Conservation (phyloP, 2,113 vertebrate species). For the Sardina pilchardus region DNA sequence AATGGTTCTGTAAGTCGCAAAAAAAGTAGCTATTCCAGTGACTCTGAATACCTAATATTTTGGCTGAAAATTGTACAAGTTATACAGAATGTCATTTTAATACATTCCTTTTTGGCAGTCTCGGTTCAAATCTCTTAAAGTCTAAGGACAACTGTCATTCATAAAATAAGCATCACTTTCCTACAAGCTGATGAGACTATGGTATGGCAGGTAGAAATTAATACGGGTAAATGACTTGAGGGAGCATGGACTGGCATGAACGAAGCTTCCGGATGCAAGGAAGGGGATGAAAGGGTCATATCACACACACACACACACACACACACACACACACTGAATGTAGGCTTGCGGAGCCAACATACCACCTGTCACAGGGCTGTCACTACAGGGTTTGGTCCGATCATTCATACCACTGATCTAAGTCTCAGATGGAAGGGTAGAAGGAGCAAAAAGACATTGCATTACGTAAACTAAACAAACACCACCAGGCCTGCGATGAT, state of each 20-base stretch:
- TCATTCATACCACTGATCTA: not conserved
- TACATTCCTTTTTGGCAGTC: slow-evolving; percentile 79
- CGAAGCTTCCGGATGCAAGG: not conserved
- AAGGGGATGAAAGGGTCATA: not conserved
- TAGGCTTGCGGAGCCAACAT: not conserved
- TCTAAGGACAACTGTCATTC: slow-evolving; percentile 31
- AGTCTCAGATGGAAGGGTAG: not conserved
- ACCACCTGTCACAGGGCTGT: not conserved
- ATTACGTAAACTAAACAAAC: not conserved
- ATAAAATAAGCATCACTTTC: slow-evolving; percentile 49
- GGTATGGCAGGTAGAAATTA: not conserved
- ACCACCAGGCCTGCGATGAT: not conserved
- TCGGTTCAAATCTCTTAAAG: slow-evolving; percentile 62
- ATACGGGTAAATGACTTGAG: not conserved
- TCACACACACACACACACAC: no score
- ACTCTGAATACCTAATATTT: slow-evolving; percentile 56
- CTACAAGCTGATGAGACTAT: slow-evolving; percentile 1
- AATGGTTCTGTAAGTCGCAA: slow-evolving; percentile 48
- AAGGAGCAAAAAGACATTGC: not conserved
- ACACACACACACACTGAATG: not conserved
- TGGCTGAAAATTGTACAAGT: slow-evolving; percentile 68
- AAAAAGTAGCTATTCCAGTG: slow-evolving; percentile 50
- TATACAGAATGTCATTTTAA: slow-evolving; percentile 67
- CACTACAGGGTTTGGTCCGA: not conserved
- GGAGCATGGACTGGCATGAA: not conserved